A percentile compares a stretch with the other conserved stretches of the same genome.
phyloP scores from a whole-genome alignment of 2,888 invertebrate species.

The Tipula unca region DNA sequence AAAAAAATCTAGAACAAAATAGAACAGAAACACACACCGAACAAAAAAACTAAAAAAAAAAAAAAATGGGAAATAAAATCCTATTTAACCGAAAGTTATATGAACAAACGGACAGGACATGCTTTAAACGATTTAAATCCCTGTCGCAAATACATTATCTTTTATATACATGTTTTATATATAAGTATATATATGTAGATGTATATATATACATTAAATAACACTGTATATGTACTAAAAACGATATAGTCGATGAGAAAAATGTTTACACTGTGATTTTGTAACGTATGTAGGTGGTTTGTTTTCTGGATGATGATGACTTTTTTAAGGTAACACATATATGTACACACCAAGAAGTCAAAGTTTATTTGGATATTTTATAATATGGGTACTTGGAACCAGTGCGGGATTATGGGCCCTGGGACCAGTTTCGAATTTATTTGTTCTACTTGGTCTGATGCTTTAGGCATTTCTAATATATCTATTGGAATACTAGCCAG shows the following conservation, averaged over 20 bases:
- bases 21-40: not conserved
- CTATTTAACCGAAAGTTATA: not conserved
- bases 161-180: not conserved
- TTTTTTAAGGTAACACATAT: not conserved
- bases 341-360: not conserved
- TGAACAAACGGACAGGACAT: not conserved
- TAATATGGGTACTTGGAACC: not conserved
- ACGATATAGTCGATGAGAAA: not conserved
- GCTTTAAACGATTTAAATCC: slow-evolving; percentile 3
- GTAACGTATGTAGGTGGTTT: not conserved
- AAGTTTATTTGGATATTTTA: not conserved
- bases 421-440: too few species aligned
- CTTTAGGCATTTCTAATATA: too few species aligned
- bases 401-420: too few species aligned
- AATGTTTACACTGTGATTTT: not conserved
- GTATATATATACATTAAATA: too few species aligned
- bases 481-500: too few species aligned
- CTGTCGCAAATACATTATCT: not conserved
- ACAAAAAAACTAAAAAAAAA: not conserved
- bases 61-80: not conserved
- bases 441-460: too few species aligned
- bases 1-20: not conserved
- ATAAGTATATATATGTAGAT: not conserved
- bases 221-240: not conserved
- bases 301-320: not conserved